Evolutionary conservation across 64 coral and sea anemone species (phyloP).

Genomic region (Montipora foliosa): DNA sequence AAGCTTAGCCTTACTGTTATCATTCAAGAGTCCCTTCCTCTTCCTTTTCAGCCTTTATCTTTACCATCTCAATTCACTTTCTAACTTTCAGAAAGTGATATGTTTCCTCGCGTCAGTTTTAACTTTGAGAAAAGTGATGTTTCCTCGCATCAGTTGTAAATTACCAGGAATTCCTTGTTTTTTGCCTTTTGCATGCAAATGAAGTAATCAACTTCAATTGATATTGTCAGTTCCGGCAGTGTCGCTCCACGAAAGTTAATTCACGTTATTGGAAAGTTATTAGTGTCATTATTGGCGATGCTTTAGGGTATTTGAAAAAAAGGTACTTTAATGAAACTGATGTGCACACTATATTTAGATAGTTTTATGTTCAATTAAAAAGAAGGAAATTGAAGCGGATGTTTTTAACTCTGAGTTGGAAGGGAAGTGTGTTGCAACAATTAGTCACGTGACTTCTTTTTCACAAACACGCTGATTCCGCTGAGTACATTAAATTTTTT

Average conservation of each 20-base stretch:
- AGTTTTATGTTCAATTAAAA: not conserved
- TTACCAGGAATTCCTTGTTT: not conserved
- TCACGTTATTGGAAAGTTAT: too few species aligned
- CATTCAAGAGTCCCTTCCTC: not conserved
- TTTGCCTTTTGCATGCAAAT: not conserved
- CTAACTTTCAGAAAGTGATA: not conserved
- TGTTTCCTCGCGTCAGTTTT: not conserved
- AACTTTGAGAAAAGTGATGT: not conserved
- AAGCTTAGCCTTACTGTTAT: too few species aligned
- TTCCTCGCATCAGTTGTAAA: not conserved
- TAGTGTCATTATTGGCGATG: too few species aligned
- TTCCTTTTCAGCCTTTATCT: not conserved
- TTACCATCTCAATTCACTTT: not conserved
- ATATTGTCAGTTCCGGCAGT: not conserved
- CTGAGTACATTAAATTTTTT: too few species aligned
- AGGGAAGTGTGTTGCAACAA: not conserved
- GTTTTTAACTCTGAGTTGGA: not conserved
- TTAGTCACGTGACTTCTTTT: too few species aligned
- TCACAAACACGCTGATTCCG: too few species aligned
- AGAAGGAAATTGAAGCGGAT: not conserved
- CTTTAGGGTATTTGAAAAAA: not conserved
- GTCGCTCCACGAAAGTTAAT: not conserved
- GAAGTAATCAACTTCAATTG: not conserved
- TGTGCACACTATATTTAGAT: not conserved
- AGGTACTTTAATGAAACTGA: not conserved